Percentiles rank a stretch among this genome's conserved stretches.
Conservation (phyloP, 2,888 invertebrate species). For the Drosophila borborema region DNA sequence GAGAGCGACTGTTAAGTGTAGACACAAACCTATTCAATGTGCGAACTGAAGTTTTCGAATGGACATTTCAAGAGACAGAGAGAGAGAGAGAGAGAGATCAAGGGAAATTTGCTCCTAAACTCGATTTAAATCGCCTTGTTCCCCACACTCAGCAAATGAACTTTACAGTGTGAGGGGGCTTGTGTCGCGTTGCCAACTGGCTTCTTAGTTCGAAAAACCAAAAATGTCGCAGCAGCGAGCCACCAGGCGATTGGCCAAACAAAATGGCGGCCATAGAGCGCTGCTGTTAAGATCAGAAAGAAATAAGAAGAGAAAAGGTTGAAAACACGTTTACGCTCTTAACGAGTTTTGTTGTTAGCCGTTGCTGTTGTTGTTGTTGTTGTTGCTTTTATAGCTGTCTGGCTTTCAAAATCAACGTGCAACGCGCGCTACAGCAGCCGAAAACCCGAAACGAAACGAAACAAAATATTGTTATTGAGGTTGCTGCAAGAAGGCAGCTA, state of each 20-base stretch:
- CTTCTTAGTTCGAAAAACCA: conserved; percentile 56
- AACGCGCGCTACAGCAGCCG: conserved; percentile 39
- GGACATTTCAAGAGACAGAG: background rate
- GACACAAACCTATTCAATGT: background rate
- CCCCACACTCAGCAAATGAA: conserved; percentile 44
- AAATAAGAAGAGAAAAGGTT: conserved; percentile 50
- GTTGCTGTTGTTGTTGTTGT: conserved; percentile 8
- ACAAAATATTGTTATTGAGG: conserved; percentile 69
- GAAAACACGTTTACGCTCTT: conserved; percentile 72
- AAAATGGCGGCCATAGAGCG: conserved; percentile 68
- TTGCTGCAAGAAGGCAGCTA: conserved; percentile 52
- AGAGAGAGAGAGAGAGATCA: background rate
- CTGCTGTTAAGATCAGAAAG: conserved; percentile 53
- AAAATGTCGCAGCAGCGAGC: conserved; percentile 54
- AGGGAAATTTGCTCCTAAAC: conserved; percentile 46
- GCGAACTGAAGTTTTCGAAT: background rate
- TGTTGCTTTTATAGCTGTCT: conserved; percentile 24
- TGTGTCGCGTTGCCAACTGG: conserved; percentile 39
- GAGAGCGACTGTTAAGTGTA: background rate
- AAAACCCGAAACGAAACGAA: conserved; percentile 49
- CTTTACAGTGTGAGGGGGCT: conserved; percentile 27
- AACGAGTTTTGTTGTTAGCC: conserved; percentile 61
- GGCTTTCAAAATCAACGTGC: conserved; percentile 62
- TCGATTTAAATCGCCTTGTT: conserved; percentile 13
- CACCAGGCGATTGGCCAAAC: conserved; percentile 37